Conservation (phyloP, 2,888 invertebrate genomes). For the Ametastegia equiseti region DNA sequence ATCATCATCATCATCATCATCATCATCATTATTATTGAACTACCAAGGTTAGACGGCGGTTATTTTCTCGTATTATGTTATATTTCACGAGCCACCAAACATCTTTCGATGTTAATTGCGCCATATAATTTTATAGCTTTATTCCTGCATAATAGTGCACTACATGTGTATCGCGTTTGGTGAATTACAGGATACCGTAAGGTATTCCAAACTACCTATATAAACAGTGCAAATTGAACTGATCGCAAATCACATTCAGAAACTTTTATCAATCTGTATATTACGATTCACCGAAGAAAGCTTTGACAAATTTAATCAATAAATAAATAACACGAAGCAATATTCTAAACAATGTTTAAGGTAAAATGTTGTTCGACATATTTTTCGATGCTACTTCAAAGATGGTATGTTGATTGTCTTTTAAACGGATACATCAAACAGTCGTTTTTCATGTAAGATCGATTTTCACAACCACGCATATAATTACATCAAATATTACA, state of each 20-base stretch:
- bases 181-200: not conserved
- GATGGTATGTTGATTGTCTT: not conserved
- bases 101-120: slow-evolving; percentile 13
- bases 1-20: too few species aligned
- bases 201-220: slow-evolving; percentile 1
- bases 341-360: not conserved
- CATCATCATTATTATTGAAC: not conserved
- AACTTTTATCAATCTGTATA: not conserved
- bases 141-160: not conserved
- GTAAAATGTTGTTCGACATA: not conserved
- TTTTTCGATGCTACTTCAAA: not conserved
- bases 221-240: not conserved
- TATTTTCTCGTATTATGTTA: not conserved
- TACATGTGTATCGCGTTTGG: not conserved
- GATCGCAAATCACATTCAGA: not conserved
- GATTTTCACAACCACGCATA: too few species aligned
- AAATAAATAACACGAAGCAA: not conserved
- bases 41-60: slow-evolving; percentile 8
- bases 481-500: not conserved
- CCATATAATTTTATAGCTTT: slow-evolving; percentile 21
- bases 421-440: not conserved
- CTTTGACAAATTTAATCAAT: not conserved
- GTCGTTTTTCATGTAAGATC: not conserved
- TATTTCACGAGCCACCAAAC: not conserved
- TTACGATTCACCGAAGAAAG: too few species aligned